A percentile compares a stretch with the other conserved stretches of the same genome.
Conservation (phyloP, 2,888 invertebrate species). For the Drosophila mimica region DNA sequence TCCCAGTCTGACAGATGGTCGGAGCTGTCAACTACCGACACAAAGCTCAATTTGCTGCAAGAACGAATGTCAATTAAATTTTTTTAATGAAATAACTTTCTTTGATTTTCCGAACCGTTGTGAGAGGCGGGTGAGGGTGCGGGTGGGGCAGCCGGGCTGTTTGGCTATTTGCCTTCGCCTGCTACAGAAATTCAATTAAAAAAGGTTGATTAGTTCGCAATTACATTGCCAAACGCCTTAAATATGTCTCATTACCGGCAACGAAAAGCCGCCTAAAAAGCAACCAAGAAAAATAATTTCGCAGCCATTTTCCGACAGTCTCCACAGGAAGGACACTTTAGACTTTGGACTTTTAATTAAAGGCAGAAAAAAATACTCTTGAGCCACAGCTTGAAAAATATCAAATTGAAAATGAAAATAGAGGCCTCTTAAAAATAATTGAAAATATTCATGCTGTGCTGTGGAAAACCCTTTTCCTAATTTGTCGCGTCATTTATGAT, state of each 20-base stretch:
- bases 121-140: background rate
- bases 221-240: constrained; percentile 56
- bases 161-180: constrained; percentile 33
- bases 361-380: constrained; percentile 4
- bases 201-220: constrained; percentile 72
- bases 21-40: constrained; percentile 51
- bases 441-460: constrained; percentile 30
- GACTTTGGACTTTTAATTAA: constrained; percentile 49
- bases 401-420: constrained; percentile 23
- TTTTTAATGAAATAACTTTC: constrained; percentile 77
- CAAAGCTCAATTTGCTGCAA: constrained; percentile 74
- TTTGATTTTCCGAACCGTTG: constrained; percentile 54
- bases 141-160: background rate
- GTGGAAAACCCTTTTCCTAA: constrained; percentile 26
- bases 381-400: constrained; percentile 10
- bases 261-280: constrained; percentile 7
- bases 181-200: constrained; percentile 61
- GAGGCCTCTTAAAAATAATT: constrained; percentile 16
- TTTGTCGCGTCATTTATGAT: constrained; percentile 12
- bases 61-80: constrained; percentile 77
- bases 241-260: constrained; percentile 51
- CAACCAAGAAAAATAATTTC: constrained; percentile 12
- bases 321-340: constrained; percentile 29
- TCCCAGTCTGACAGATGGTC: constrained; percentile 66
- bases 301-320: constrained; percentile 28